Conservation (phyloP, 2,797 vertebrate species). For the Poeciliopsis turneri region DNA sequence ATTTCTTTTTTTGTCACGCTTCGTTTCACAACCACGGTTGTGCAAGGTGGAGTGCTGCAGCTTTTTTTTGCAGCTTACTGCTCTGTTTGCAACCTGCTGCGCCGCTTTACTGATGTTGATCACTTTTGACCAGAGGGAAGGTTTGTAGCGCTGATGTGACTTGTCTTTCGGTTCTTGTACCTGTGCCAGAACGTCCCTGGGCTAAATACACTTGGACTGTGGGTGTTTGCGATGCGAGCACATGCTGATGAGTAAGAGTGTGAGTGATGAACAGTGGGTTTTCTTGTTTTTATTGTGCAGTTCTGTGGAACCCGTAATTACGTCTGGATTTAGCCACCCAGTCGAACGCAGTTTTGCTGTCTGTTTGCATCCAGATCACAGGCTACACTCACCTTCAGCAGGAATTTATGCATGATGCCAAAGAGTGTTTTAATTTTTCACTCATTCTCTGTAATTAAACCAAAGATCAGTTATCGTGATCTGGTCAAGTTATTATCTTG, state of each 20-base stretch:
- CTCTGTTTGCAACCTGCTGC: conserved; percentile 36
- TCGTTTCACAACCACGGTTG: conserved; percentile 48
- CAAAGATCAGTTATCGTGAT: conserved; percentile 50
- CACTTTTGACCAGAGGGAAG: conserved; percentile 79
- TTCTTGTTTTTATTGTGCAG: conserved; percentile 36
- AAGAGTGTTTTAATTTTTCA: conserved; percentile 57
- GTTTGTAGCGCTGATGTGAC: conserved; percentile 88
- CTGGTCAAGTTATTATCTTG: conserved; percentile 56
- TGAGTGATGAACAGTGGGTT: conserved; percentile 29
- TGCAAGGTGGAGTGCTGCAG: conserved; percentile 51
- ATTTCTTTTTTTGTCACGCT: conserved; percentile 28
- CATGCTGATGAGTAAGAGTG: conserved; percentile 34
- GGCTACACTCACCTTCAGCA: conserved; percentile 32
- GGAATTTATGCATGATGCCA: conserved; percentile 42
- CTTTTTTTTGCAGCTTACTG: conserved; percentile 29
- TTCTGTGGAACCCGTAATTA: conserved; percentile 65
- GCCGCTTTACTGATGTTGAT: conserved; percentile 83
- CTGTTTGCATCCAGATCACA: conserved; percentile 25
- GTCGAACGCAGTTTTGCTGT: conserved; percentile 44
- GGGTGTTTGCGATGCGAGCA: conserved; percentile 56
- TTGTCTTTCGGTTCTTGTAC: conserved; percentile 85
- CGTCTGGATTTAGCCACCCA: conserved; percentile 30
- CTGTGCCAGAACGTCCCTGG: conserved; percentile 82
- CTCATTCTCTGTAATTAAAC: conserved; percentile 45
- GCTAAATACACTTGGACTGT: conserved; percentile 76